A percentile compares a stretch with the other conserved stretches of the same genome.
These are phyloP conservation scores for Willowsia nigromaculata DNA, from an alignment of 2,888 invertebrate species.

Conservation along the genomic window DNA sequence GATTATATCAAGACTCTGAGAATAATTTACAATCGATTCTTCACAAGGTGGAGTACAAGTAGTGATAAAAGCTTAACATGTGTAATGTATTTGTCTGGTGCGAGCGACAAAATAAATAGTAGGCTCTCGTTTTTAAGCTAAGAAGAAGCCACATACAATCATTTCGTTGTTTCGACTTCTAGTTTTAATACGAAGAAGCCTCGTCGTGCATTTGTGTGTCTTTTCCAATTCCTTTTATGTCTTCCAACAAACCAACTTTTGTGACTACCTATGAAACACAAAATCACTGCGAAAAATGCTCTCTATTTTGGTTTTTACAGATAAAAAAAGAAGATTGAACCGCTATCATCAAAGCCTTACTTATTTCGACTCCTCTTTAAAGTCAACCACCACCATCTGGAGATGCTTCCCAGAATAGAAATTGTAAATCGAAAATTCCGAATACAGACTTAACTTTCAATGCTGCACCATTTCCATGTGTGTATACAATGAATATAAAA, in stretches of 20 bases:
- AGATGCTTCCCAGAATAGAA: background rate
- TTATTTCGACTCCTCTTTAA: background rate
- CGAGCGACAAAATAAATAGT: too few species aligned
- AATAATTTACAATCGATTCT: background rate
- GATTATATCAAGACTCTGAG: background rate
- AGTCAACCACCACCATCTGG: background rate
- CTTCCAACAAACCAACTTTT: too few species aligned
- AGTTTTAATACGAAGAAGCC: too few species aligned
- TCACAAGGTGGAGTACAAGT: background rate
- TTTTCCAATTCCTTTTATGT: too few species aligned
- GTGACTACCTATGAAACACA: too few species aligned
- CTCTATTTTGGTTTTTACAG: background rate
- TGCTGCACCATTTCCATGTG: background rate
- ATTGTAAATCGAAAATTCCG: background rate
- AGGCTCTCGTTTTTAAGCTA: too few species aligned
- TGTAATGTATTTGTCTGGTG: too few species aligned
- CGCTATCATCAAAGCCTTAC: background rate
- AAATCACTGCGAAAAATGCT: background rate
- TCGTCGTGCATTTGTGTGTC: too few species aligned
- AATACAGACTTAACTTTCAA: background rate
- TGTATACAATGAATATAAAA: constrained; percentile 51
- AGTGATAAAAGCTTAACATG: background rate
- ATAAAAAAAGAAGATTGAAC: background rate
- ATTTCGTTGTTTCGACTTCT: too few species aligned
- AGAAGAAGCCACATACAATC: too few species aligned